Percentiles rank a stretch among this genome's conserved stretches.
Evolutionary conservation across 2,888 invertebrate species (phyloP).

Genomic region (Podabrus alpinus): DNA sequence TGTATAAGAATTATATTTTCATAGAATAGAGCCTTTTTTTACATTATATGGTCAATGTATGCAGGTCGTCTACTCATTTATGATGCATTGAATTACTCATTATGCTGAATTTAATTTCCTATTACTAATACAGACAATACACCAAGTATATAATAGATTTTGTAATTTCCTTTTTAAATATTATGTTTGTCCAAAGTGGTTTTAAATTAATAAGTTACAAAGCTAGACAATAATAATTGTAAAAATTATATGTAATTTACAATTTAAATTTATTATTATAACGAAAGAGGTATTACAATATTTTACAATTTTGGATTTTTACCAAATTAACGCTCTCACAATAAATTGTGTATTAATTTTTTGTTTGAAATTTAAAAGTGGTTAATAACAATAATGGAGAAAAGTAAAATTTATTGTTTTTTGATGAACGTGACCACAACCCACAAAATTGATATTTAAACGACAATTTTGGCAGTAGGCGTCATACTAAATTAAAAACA

Average conservation of each 20-base stretch:
- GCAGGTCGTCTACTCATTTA: constrained; percentile 7
- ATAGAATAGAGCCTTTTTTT: background rate
- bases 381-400: no score
- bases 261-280: background rate
- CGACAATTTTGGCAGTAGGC: background rate
- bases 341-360: no score
- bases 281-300: no score
- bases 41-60: background rate
- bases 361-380: no score
- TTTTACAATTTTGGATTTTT: no score
- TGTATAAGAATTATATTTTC: background rate
- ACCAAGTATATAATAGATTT: background rate
- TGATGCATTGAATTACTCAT: constrained; percentile 3
- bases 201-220: no score
- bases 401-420: background rate
- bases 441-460: no score
- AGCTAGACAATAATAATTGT: no score
- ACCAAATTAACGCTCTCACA: no score
- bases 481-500: background rate
- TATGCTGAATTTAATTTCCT: constrained; percentile 6
- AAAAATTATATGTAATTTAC: background rate
- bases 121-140: background rate
- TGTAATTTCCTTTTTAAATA: background rate
- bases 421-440: background rate
- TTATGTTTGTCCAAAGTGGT: background rate